Base-by-base conservation (phyloP, 2,113 vertebrate genomes). In the Rhabdornis inornatus region DNA sequence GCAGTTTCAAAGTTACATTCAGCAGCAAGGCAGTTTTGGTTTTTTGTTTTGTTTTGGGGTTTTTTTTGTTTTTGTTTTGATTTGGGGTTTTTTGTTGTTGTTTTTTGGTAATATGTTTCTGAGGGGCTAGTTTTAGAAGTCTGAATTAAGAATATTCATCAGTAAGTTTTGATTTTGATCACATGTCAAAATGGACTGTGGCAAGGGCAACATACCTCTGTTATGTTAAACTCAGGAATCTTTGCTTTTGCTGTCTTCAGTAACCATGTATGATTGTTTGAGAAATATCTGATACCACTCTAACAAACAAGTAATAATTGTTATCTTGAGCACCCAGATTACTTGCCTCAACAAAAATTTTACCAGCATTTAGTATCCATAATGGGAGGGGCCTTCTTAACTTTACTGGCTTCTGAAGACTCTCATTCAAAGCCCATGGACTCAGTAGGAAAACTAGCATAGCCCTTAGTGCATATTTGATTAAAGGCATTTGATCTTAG, bases 1-100 rank as follows among this genome's bases (percentile, higher is more conserved):
- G 3, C 39, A 37, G 69, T 96, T 94, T 97, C 89, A 95, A 95
- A 94, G 89, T 85, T n/a, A 49, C n/a, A 40, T 56, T 95, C 90
- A 91, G 24, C 66, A 89, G 69, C 86, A 94, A 90, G 77, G 31
- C 20, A 57, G 5, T 7, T 6, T 2, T 27, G 13, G 27, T 52
- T 52, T 52, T 52, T 30, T 15, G 52, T 45, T 45, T 45, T 8
- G 19, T 45, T 45, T 45, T 42, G 40, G 40, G 19, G 15, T 87
- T 49, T 90, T 44, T 7, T 6, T 2, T 27, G 40, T 10, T 39
- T 31, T 30, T 13, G 10, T 28, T 66, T 45, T 33, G 42, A 44
- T 28, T 49, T 28, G 31, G 15, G 19, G 11, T 20, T 45, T 45
- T 45, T 19, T 11, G 9, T 45, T 45, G 15, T 55, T 37, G 11